Evolutionary conservation across 2,888 invertebrate genomes (phyloP), one percentile per base, ranked within the genome.

Genomic region (Cephonodes hylas): DNA sequence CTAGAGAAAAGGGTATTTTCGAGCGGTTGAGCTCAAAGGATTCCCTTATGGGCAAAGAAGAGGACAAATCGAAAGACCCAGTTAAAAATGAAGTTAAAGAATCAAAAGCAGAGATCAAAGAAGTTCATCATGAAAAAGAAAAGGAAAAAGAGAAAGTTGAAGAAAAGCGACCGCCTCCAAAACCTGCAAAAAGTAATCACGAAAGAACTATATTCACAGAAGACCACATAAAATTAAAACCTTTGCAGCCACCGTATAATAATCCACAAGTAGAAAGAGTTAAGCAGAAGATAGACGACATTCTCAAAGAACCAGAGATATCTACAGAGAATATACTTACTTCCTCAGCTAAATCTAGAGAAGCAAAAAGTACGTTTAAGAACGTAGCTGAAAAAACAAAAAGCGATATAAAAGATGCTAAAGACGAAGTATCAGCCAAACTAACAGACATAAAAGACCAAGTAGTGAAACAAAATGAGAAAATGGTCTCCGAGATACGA

Each of bases 241-340:
- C 87, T 18, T 73, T 93, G 57, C 88, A 89, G 64, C 89, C 91
- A 6, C 92, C 92, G 0, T 90, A 89, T 60, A 89, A 92, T 58
- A 92, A 93, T 59, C 93, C 93, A 22, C 89, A 92, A 79, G 84
- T 93, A 6, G 93, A 92, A 74, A 80, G 88, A 64, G 93, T 86
- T 0, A 90, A 86, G 75, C 89, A 89, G 69, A 93, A 86, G 77
- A 93, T 93, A 63, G 93, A 92, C 44, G 87, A 88, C 18, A 91
- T 93, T 63, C 67, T 93, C 22, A 91, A 89, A 75, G 87, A 89
- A 42, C 91, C 93, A 1, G 91, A 93, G 77, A 89, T 93, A 42
- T 93, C 92, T 0, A 74, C 85, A 42, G 91, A 91, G 77, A 91
- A 90, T 63, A 91, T 93, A 61, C 67, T 91, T 7, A 77, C 86